Evolutionary conservation across 2,113 vertebrate genomes (phyloP).

Genomic region (Salvelinus sp.): DNA sequence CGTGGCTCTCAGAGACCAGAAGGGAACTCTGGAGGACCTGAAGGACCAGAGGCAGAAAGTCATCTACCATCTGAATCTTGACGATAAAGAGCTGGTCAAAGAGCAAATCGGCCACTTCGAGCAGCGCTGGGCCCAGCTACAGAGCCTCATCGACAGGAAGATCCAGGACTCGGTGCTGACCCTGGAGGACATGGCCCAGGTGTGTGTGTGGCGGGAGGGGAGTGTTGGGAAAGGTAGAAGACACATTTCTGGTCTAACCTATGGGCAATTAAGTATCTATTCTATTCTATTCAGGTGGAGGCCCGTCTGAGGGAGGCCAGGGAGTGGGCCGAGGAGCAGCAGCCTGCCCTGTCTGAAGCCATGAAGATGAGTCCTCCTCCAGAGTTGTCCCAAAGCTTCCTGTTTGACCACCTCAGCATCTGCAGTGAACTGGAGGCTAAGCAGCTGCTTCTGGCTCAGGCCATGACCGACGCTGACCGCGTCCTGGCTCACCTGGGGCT

Average conservation of each 20-base stretch:
- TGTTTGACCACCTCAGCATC: conserved; percentile 88
- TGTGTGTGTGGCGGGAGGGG: too few relatives aligned
- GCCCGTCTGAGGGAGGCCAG: conserved; percentile 84
- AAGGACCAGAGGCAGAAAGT: conserved; percentile 91
- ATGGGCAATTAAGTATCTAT: too few relatives aligned
- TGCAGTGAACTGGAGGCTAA: conserved; percentile 93
- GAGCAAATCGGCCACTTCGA: conserved; percentile 92
- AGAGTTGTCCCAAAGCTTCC: conserved; percentile 87
- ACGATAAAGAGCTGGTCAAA: conserved; percentile 91
- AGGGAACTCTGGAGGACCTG: conserved; percentile 83
- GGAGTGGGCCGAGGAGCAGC: conserved; percentile 91
- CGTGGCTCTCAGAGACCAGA: conserved; percentile 79
- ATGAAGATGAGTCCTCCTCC: conserved; percentile 91
- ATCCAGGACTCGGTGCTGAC: conserved; percentile 85
- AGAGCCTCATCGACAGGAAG: conserved; percentile 86
- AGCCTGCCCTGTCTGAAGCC: conserved; percentile 82
- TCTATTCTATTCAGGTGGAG: conserved; percentile 62
- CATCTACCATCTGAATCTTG: conserved; percentile 84
- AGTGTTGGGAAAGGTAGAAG: too few relatives aligned
- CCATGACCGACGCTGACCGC: conserved; percentile 82
- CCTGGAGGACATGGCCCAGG: conserved; percentile 82
- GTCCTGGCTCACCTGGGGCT: conserved; percentile 88
- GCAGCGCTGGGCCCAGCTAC: conserved; percentile 90
- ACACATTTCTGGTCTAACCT: too few relatives aligned
- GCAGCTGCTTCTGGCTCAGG: conserved; percentile 81